phyloP scores from a whole-genome alignment of 2,797 vertebrate genomes.

The Hippocampus kuda region DNA sequence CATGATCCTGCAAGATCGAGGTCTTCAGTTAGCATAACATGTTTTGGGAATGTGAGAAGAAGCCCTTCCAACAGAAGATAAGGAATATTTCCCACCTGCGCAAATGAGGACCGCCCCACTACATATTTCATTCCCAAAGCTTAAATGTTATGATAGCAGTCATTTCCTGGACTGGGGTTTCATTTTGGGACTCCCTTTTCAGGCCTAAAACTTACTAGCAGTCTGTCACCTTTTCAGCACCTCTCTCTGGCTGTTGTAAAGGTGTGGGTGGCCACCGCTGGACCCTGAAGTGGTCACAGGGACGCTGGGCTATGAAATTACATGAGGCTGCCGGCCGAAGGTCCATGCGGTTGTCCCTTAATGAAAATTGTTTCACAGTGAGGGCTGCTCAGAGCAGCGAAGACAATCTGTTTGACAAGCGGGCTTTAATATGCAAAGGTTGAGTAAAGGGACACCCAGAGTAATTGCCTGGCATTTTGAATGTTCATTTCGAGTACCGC shows the following conservation, averaged over 20 bases:
- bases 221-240: conserved; percentile 49
- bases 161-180: conserved; percentile 52
- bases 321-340: conserved; percentile 50
- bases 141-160: conserved; percentile 42
- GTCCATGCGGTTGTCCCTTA: conserved; percentile 49
- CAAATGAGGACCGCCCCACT: conserved; percentile 33
- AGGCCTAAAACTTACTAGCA: conserved; percentile 41
- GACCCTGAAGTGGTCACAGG: conserved; percentile 45
- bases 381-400: conserved; percentile 42
- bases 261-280: conserved; percentile 51
- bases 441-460: conserved; percentile 46
- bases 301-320: conserved; percentile 62
- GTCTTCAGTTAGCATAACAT: background rate
- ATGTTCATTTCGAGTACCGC: conserved; percentile 46
- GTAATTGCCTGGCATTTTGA: conserved; percentile 51
- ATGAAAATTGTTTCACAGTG: conserved; percentile 52
- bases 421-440: conserved; percentile 47
- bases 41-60: background rate
- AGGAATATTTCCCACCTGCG: conserved; percentile 9
- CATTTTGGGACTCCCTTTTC: conserved; percentile 40
- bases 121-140: conserved; percentile 41
- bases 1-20: background rate
- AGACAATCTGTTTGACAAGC: conserved; percentile 60
- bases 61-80: background rate
- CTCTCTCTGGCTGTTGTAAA: conserved; percentile 45